Base-by-base conservation (phyloP, 2,888 invertebrate species). In the Chrysolina oricalcia region DNA sequence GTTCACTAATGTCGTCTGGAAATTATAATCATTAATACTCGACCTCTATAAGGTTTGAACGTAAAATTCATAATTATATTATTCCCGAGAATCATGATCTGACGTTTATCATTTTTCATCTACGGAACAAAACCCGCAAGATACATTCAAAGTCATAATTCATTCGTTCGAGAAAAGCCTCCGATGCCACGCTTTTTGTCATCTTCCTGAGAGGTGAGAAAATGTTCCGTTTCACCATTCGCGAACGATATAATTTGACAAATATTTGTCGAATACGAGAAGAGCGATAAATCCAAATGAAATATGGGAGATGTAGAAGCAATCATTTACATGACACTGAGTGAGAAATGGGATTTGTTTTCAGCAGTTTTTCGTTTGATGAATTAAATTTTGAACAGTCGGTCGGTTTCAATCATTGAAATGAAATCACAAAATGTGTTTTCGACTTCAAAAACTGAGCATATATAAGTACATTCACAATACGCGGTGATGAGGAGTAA, bases 301-400 rank as follows among this genome's bases (percentile, higher is more conserved):
- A 53, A 53, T 53, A 53, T 53, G 53, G 53, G 21, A 53, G 53
- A 53, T 53, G 53, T 53, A 19, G 53, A 53, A 53, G 53, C 53
- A 53, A 53, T 53, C 53, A 53, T 53, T 53, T 53, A 53, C 53
- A 53, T 53, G 53, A 53, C 53, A 53, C 53, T 53, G 53, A 53
- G 11, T 23, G 53, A 53, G 53, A 53, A 53, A 53, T 53, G 19
- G 53, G 53, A 53, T 53, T 53, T 53, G 53, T 53, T 53, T 23
- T 35, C 35, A 35, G 35, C 35, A 6, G 35, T 35, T 35, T 35
- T 35, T 53, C 53, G 17, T 17, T 48, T 48, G 48, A 48, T 48
- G 9, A 48, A 48, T 48, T 48, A 53, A 53, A 21, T 53, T 35
- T 21, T 21, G 53, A 13, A 53, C 19, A 53, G 53, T 21, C 53